Percentiles rank a stretch among this genome's conserved stretches.
phyloP scores from a whole-genome alignment of 1,140 invertebrate species.

The Onthophagus taurus region DNA sequence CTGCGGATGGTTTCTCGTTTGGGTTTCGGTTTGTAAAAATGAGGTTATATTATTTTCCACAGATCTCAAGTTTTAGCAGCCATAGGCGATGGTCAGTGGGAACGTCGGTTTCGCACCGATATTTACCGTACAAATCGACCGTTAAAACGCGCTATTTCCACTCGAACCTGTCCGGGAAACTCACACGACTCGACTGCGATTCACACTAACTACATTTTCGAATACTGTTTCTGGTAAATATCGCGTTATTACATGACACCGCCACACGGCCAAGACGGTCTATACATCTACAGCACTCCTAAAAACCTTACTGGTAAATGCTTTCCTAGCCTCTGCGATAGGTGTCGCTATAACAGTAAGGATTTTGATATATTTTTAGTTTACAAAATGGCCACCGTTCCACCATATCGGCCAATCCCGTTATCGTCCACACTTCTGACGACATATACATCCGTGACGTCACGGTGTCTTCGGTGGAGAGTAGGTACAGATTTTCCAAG shows the following conservation, averaged over 20 bases:
- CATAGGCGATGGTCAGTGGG: slow-evolving; percentile 31
- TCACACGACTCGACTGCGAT: neutral
- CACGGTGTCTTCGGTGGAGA: slow-evolving; percentile 18
- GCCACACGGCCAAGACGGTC: slow-evolving; percentile 16
- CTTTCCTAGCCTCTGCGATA: slow-evolving; percentile 22
- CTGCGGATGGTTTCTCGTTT: no score
- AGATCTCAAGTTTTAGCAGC: slow-evolving; percentile 8
- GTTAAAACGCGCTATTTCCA: slow-evolving; percentile 12
- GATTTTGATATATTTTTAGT: slow-evolving; percentile 28
- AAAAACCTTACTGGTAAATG: slow-evolving; percentile 21
- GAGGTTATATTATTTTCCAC: slow-evolving; percentile 14
- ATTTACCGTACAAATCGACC: no score
- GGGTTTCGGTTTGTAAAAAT: slow-evolving; percentile 6
- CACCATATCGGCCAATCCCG: slow-evolving; percentile 24
- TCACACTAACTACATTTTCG: slow-evolving; percentile 4
- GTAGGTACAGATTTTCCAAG: slow-evolving; percentile 31
- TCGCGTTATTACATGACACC: slow-evolving; percentile 19
- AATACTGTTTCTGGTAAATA: slow-evolving; percentile 10
- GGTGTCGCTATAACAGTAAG: slow-evolving; percentile 19
- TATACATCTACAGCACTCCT: slow-evolving; percentile 17
- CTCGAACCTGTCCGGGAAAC: neutral
- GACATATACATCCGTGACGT: slow-evolving; percentile 31
- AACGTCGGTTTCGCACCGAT: no score
- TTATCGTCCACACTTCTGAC: slow-evolving; percentile 24
- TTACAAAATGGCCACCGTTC: slow-evolving; percentile 32